These are phyloP conservation scores for Drosophila ambigua DNA, from an alignment of 1,140 invertebrate species.

Conservation along the genomic window DNA sequence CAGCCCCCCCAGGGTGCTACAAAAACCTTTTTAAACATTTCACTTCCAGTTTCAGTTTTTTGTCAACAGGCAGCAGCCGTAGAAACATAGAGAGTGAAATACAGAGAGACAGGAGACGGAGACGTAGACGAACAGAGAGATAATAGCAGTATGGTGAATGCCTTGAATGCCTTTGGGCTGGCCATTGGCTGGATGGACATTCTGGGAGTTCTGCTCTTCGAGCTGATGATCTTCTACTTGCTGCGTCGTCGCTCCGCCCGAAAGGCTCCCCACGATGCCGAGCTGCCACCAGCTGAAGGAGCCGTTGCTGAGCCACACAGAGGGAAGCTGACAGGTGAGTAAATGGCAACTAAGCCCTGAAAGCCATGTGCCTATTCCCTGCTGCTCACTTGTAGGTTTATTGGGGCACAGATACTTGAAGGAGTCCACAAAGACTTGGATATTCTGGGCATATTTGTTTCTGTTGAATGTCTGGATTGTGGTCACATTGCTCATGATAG, in stretches of 20 bases:
- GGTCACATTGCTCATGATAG: slow-evolving; percentile 54
- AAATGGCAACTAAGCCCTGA: neutral
- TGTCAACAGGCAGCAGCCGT: slow-evolving; percentile 27
- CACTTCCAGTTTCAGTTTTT: slow-evolving; percentile 47
- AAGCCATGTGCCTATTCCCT: neutral
- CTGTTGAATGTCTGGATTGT: slow-evolving; percentile 62
- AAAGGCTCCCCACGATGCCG: neutral
- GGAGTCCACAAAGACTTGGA: slow-evolving; percentile 16
- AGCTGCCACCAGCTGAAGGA: neutral
- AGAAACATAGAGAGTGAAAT: slow-evolving; percentile 10
- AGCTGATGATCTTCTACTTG: slow-evolving; percentile 56
- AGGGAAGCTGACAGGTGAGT: neutral
- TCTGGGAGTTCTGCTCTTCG: slow-evolving; percentile 56
- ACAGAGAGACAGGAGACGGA: too few relatives aligned
- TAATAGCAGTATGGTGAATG: slow-evolving; percentile 36
- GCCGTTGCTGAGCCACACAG: neutral
- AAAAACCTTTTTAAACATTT: slow-evolving; percentile 61
- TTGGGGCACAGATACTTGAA: slow-evolving; percentile 3
- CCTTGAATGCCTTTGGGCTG: slow-evolving; percentile 58
- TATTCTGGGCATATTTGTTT: slow-evolving; percentile 57
- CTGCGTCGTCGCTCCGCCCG: slow-evolving; percentile 13
- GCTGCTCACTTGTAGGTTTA: slow-evolving; percentile 13
- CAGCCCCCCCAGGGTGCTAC: slow-evolving; percentile 43
- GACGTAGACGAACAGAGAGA: neutral
- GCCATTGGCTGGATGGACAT: slow-evolving; percentile 69